These are phyloP conservation scores for Eurypyga helias DNA, from an alignment of 2,113 vertebrate species.

Conservation along the genomic window DNA sequence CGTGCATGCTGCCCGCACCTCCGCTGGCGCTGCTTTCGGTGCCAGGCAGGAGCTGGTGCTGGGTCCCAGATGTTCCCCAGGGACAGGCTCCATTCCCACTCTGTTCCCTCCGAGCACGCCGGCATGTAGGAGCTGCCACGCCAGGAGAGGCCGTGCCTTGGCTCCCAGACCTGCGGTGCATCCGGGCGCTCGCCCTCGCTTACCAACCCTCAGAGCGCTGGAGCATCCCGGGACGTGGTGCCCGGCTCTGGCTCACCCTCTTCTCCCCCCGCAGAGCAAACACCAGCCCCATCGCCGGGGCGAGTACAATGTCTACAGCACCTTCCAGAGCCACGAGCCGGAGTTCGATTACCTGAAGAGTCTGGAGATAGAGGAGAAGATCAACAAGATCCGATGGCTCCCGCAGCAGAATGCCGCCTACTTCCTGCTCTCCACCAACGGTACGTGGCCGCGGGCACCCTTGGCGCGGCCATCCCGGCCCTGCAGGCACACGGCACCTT, in stretches of 20 bases:
- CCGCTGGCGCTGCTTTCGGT: not conserved
- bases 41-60: not conserved
- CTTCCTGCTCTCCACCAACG: constrained; percentile 95
- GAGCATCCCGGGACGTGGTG: not conserved
- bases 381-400: constrained; percentile 98
- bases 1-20: too few relatives aligned
- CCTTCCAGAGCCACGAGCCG: constrained; percentile 97
- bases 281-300: constrained; percentile 92
- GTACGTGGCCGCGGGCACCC: constrained; percentile 36
- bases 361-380: constrained; percentile 97
- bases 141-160: not conserved
- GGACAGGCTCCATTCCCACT: accelerated
- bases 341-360: constrained; percentile 99
- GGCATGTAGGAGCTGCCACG: not conserved
- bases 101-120: accelerated
- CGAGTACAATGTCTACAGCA: constrained; percentile 99
- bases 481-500: accelerated
- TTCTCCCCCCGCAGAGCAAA: constrained; percentile 84
- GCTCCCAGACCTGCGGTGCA: not conserved
- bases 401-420: constrained; percentile 97
- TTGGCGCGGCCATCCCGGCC: too few relatives aligned
- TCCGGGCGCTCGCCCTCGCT: accelerated
- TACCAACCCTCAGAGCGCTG: not conserved
- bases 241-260: not conserved
- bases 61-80: accelerated